These are phyloP conservation scores for Caenorhabditis uteleia DNA, from an alignment of 2,888 invertebrate species.

Conservation along the genomic window DNA sequence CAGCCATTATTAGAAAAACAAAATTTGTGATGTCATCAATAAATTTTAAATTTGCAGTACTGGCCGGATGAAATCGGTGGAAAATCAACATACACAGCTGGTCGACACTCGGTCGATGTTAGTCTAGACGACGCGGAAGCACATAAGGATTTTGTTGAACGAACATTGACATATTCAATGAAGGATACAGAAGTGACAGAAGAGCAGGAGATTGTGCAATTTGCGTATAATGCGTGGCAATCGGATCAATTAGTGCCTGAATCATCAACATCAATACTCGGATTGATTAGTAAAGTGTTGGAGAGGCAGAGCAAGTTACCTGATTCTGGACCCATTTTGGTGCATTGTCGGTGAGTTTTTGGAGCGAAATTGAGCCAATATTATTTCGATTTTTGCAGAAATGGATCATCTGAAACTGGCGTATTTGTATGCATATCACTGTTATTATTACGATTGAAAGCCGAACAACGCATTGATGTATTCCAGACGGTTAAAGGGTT, in stretches of 20 bases:
- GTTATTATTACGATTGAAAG: conserved; percentile 64
- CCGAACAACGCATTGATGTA: conserved; percentile 68
- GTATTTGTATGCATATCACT: conserved; percentile 63
- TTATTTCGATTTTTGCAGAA: conserved; percentile 39
- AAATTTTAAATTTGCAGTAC: conserved; percentile 55
- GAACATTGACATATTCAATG: conserved; percentile 57
- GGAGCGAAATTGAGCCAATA: not conserved
- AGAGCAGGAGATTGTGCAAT: conserved; percentile 60
- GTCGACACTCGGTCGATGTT: conserved; percentile 50
- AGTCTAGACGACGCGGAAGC: conserved; percentile 43
- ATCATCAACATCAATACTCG: conserved; percentile 53
- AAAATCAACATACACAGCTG: conserved; percentile 28
- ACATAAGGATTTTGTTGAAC: conserved; percentile 40
- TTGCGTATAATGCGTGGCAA: conserved; percentile 61
- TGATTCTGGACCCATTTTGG: conserved; percentile 82
- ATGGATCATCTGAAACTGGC: conserved; percentile 63
- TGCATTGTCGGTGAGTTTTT: conserved; percentile 80
- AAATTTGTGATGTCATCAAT: no score
- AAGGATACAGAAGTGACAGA: conserved; percentile 27
- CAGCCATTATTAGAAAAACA: no score
- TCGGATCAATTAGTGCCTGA: conserved; percentile 45
- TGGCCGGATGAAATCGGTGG: conserved; percentile 60
- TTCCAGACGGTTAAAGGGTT: conserved; percentile 61
- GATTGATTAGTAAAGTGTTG: conserved; percentile 78
- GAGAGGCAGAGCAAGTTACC: conserved; percentile 60